Evolutionary conservation across 1,140 invertebrate species (phyloP).

Genomic region (Zaprionus lachaisei): DNA sequence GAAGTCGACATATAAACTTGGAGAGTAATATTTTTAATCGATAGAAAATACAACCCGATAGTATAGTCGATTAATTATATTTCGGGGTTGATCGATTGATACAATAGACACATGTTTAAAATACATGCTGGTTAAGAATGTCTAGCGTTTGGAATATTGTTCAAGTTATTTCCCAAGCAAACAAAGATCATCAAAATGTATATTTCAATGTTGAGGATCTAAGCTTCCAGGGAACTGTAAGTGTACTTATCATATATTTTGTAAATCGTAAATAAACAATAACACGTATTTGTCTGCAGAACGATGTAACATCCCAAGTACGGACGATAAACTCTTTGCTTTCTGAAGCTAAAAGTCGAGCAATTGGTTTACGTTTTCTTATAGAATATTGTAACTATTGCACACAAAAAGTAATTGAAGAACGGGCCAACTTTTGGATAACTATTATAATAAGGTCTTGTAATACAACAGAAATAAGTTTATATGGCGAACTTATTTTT

Average conservation of each 20-base stretch:
- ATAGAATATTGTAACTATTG: constrained; percentile 44
- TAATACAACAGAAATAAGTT: constrained; percentile 35
- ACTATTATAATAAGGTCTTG: constrained; percentile 40
- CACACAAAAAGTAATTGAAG: constrained; percentile 10
- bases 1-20: no score
- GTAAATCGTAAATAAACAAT: background rate
- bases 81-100: background rate
- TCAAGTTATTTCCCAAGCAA: constrained; percentile 11
- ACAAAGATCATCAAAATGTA: constrained; percentile 4
- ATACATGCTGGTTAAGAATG: constrained; percentile 25
- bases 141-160: constrained; percentile 16
- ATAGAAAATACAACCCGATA: background rate
- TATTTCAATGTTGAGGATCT: constrained; percentile 19
- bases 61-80: background rate
- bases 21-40: background rate
- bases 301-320: constrained; percentile 9
- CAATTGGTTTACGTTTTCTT: constrained; percentile 47
- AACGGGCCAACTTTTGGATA: constrained; percentile 36
- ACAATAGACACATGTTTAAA: constrained; percentile 29
- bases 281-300: constrained; percentile 7
- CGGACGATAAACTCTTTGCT: constrained; percentile 23
- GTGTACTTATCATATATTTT: background rate
- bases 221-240: constrained; percentile 14
- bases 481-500: constrained; percentile 51
- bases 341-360: constrained; percentile 29